Base-by-base conservation (phyloP, 2,888 invertebrate genomes). In the Stegana nigrithorax region DNA sequence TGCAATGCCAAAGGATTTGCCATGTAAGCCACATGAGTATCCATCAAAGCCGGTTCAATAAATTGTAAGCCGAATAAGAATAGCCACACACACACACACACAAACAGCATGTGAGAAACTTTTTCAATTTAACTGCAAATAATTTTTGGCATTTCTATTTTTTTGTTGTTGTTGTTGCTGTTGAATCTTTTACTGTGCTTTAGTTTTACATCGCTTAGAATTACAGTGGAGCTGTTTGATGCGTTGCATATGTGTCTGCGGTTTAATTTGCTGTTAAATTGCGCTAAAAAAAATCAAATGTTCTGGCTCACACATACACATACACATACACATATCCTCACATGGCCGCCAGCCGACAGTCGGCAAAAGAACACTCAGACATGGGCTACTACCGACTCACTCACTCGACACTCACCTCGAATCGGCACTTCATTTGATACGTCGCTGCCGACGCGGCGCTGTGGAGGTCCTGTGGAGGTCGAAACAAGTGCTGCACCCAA, bases 211-310 rank as follows among this genome's bases (percentile, higher is more conserved):
- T 50, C 36, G 4, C 14, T 36, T 36, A 36, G 36, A 36, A 36
- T 3, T 36, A 6, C 14, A 6, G 10, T 8, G 12, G 36, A 3
- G 10, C 4, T 6, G 12, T 10, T 36, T 36, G 36, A 36, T n/a
- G 10, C 14, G 36, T 14, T 10, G 36, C 36, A 36, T 63, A 63
- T 56, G 25, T n/a, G 57, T 65, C 64, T 70, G 68, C 64, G 68
- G 68, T 75, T 75, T 75, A 75, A 75, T 75, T 76, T 78, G 69
- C 78, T 72, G 76, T 67, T 72, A 75, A 75, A 76, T 80, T 78
- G 69, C 67, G 73, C 80, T 68, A 67, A 64, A 76, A n/a, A n/a
- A n/a, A 78, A 71, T 71, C 72, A 69, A 74, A 70, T 67, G 67
- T 67, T 45, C 23, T 8, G 36, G 5, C 10, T 14, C 36, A 36